Evolutionary conservation across 2,797 vertebrate species (phyloP).

Genomic region (Sebastes nivosus): DNA sequence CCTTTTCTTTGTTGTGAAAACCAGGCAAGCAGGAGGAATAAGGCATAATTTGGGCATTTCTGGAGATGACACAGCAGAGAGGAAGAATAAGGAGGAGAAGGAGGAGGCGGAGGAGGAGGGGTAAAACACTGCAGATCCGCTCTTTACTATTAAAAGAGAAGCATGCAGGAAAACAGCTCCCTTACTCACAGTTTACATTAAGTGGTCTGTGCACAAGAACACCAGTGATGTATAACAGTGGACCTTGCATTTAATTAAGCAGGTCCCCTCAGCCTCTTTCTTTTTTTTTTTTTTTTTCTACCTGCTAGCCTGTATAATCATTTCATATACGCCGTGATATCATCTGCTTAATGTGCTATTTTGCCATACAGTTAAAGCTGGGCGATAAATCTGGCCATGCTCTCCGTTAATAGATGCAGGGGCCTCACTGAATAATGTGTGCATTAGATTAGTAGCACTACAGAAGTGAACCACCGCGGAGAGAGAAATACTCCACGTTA

Average conservation of each 20-base stretch:
- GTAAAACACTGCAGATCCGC: constrained; percentile 60
- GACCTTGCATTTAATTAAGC: constrained; percentile 83
- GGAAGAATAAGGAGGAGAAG: constrained; percentile 4
- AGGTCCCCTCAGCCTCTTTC: constrained; percentile 54
- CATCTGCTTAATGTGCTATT: constrained; percentile 87
- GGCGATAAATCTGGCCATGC: constrained; percentile 80
- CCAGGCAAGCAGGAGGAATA: constrained; percentile 40
- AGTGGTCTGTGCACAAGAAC: constrained; percentile 67
- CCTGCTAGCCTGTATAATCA: constrained; percentile 80
- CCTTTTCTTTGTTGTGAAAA: constrained; percentile 32
- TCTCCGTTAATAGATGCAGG: constrained; percentile 80
- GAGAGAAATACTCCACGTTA: constrained; percentile 76
- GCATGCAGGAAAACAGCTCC: constrained; percentile 40
- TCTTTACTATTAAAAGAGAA: constrained; percentile 61
- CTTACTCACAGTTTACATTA: constrained; percentile 68
- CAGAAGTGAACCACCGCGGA: constrained; percentile 65
- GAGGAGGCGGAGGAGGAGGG: neutral
- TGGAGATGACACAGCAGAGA: constrained; percentile 45
- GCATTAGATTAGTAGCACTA: constrained; percentile 80
- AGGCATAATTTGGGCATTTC: constrained; percentile 57
- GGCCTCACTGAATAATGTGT: constrained; percentile 78
- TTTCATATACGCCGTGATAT: constrained; percentile 81
- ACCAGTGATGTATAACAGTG: constrained; percentile 77
- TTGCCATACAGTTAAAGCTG: constrained; percentile 86
- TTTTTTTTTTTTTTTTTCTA: constrained; percentile 61